Percentiles rank a stretch among this genome's conserved stretches.
These are phyloP conservation scores for Phenganax marumi DNA, from an alignment of 92 coral and sea anemone species.

Conservation along the genomic window DNA sequence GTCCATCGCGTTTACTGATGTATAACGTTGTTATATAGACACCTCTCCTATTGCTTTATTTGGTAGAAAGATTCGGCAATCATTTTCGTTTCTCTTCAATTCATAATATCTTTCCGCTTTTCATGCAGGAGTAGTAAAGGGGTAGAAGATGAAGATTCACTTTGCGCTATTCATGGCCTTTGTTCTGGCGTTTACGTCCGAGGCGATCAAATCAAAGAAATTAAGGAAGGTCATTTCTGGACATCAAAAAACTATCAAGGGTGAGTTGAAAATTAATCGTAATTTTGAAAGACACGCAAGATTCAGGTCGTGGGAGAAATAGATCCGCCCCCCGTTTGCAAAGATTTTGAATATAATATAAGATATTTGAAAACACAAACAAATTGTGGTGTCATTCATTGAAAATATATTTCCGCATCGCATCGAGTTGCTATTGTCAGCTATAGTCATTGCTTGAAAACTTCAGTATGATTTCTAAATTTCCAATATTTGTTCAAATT, in stretches of 20 bases:
- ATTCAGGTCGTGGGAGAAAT: neutral
- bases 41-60: too few species aligned
- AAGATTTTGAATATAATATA: too few species aligned
- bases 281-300: neutral
- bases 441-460: too few species aligned
- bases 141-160: constrained; percentile 31
- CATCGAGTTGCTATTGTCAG: too few species aligned
- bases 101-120: neutral
- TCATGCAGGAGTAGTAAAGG: constrained; percentile 25
- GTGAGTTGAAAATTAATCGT: neutral
- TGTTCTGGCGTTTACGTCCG: constrained; percentile 33
- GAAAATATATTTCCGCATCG: too few species aligned
- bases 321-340: too few species aligned
- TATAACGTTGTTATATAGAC: too few species aligned
- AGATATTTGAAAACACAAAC: too few species aligned
- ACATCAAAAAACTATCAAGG: constrained; percentile 21
- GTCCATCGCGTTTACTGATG: too few species aligned
- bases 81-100: neutral
- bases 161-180: constrained; percentile 31
- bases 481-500: too few species aligned
- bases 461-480: too few species aligned
- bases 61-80: neutral
- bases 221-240: constrained; percentile 29
- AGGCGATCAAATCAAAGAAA: constrained; percentile 40
- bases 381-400: too few species aligned